Base-by-base conservation (phyloP, 1,140 invertebrate genomes). In the Zaprionus ghesquierei region DNA sequence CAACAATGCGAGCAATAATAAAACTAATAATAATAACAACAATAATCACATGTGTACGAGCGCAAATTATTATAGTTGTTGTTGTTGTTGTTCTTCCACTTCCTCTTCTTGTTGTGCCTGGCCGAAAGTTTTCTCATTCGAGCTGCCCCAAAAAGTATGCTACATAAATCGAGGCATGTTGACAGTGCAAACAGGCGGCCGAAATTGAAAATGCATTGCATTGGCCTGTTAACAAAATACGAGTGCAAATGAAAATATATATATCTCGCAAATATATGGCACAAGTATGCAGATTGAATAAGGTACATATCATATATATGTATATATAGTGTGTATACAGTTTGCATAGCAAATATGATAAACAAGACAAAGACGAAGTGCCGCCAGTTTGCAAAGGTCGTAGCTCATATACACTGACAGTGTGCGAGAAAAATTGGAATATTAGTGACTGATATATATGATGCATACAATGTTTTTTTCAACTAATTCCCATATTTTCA, bases 101-200 rank as follows among this genome's bases (percentile, higher is more conserved):
- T 79, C 29, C 70, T 63, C 23, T 75, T 76, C 69, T 84, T 79
- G 29, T 75, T 64, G 51, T 68, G n/a, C n/a, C n/a, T 33, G 18
- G 31, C 51, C 51, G 20, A 54, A 69, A 86, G 84, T 66, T 89
- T 84, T 89, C 77, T 75, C 84, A 89, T 84, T 75, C 56, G 35
- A 56, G 55, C 23, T 51, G 56, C 55, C 44, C 63, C 31, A 15
- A 69, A 75, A 75, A 77, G 49, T 82, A 66, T 78, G 75, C 68
- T 60, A 61, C 41, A 51, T 59, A 75, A 71, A 71, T 51, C 20
- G 46, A 68, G 38, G 41, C 25, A 41, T 53, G 50, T 61, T 77
- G 64, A 46, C 35, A 61, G 33, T 35, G 58, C 64, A 73, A 61
- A 62, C 62, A 58, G 38, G 73, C 73, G 38, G 73, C 73, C 74